Evolutionary conservation across 2,113 vertebrate species (phyloP).

Genomic region (Hyaena hyaena): DNA sequence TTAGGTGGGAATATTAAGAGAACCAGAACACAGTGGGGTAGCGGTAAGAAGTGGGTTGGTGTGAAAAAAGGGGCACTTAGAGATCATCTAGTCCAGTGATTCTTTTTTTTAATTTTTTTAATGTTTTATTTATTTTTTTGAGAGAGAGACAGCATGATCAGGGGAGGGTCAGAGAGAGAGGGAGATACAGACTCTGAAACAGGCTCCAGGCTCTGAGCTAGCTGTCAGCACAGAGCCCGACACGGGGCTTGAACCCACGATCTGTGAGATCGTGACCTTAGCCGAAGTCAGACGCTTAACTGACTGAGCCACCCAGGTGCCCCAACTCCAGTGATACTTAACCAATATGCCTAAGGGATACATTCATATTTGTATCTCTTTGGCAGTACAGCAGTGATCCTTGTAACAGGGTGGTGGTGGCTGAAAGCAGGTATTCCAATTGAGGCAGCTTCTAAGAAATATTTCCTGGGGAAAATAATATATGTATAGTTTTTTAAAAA

Average conservation of each 20-base stretch:
- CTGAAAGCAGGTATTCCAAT: conserved; percentile 10
- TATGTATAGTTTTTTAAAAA: neutral
- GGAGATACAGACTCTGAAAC: too few species aligned
- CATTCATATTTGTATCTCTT: neutral
- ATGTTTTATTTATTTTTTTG: too few species aligned
- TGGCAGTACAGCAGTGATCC: neutral
- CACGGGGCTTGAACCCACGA: too few species aligned
- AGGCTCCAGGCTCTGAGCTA: too few species aligned
- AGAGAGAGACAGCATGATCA: too few species aligned
- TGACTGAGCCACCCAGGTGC: too few species aligned
- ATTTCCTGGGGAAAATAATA: neutral
- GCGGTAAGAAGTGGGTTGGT: neutral
- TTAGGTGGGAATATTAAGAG: conserved; percentile 44
- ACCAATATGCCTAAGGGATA: neutral
- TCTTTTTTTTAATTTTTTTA: too few species aligned
- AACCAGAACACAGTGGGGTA: neutral
- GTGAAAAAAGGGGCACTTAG: neutral
- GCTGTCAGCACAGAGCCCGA: too few species aligned
- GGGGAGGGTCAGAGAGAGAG: too few species aligned
- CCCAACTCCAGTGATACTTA: neutral
- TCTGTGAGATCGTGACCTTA: too few species aligned
- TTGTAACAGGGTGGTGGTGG: neutral
- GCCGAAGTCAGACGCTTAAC: too few species aligned
- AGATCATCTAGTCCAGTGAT: conserved; percentile 1
- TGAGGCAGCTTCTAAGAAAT: neutral